Conservation (phyloP, 1,140 invertebrate genomes). For the Charaxes varanes region DNA sequence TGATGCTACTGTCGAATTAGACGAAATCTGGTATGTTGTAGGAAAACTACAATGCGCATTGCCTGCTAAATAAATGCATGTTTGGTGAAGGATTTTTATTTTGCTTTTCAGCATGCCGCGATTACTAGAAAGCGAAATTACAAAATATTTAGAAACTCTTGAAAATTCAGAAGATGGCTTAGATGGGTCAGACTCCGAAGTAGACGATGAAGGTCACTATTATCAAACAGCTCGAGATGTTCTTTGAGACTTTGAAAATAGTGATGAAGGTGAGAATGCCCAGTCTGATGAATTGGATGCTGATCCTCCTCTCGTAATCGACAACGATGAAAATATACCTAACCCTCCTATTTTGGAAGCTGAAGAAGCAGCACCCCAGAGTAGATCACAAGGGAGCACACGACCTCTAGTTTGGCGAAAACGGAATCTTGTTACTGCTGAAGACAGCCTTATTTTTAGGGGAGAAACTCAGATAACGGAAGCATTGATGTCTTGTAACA, state of each 20-base stretch:
- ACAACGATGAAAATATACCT: slow-evolving; percentile 38
- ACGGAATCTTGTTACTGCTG: slow-evolving; percentile 32
- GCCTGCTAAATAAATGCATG: slow-evolving; percentile 25
- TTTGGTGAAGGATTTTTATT: slow-evolving; percentile 31
- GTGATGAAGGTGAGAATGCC: slow-evolving; percentile 36
- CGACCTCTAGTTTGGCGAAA: slow-evolving; percentile 31
- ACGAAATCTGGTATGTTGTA: slow-evolving; percentile 25
- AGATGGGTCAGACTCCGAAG: slow-evolving; percentile 28
- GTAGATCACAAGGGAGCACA: slow-evolving; percentile 26
- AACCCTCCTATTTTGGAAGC: slow-evolving; percentile 35
- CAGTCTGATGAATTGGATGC: slow-evolving; percentile 36
- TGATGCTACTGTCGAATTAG: slow-evolving; percentile 20
- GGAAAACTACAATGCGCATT: slow-evolving; percentile 26
- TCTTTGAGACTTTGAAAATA: slow-evolving; percentile 33
- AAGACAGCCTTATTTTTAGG: slow-evolving; percentile 25
- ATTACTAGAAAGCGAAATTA: slow-evolving; percentile 39
- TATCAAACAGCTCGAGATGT: slow-evolving; percentile 29
- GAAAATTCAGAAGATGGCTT: slow-evolving; percentile 36
- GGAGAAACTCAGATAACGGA: slow-evolving; percentile 18
- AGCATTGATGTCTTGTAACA: slow-evolving; percentile 21
- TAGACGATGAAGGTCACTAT: slow-evolving; percentile 30
- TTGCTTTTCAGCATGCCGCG: slow-evolving; percentile 34
- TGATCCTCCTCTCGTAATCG: slow-evolving; percentile 33
- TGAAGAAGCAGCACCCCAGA: slow-evolving; percentile 27
- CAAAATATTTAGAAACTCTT: slow-evolving; percentile 36